These are phyloP conservation scores for Gastracanthus pulcherrimus DNA, from an alignment of 2,888 invertebrate genomes.

Conservation along the genomic window DNA sequence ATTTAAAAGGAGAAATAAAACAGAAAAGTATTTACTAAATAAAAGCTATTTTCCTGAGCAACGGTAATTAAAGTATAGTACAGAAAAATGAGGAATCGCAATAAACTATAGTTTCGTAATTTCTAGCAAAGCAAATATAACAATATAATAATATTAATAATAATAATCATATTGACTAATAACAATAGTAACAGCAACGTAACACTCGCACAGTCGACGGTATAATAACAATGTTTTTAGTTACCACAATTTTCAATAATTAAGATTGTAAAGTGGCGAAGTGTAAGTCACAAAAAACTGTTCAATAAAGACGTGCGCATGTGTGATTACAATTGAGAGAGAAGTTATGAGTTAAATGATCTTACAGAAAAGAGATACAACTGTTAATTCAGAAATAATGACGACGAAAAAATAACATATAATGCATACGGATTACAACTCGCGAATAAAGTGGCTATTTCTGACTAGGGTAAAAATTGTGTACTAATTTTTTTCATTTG, in stretches of 20 bases:
- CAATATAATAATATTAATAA: constrained; percentile 49
- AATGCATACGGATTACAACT: constrained; percentile 34
- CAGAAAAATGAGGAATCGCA: constrained; percentile 48
- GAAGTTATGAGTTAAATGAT: constrained; percentile 44
- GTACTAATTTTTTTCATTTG: constrained; percentile 58
- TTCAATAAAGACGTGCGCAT: constrained; percentile 51
- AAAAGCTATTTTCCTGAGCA: constrained; percentile 29
- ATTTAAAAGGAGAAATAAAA: constrained; percentile 25
- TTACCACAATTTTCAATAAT: constrained; percentile 46
- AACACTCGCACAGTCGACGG: constrained; percentile 61
- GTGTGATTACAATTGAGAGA: constrained; percentile 51
- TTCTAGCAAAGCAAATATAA: constrained; percentile 54
- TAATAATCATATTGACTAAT: constrained; percentile 59
- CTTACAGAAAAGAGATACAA: constrained; percentile 47
- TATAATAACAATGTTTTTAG: constrained; percentile 59
- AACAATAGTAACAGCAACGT: constrained; percentile 62
- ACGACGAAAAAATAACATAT: constrained; percentile 50
- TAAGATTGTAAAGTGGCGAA: constrained; percentile 39
- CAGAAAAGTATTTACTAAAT: background rate
- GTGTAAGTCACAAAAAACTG: constrained; percentile 53
- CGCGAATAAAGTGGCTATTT: constrained; percentile 37
- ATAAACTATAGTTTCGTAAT: constrained; percentile 33
- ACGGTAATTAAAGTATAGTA: constrained; percentile 24
- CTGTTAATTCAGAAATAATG: constrained; percentile 50
- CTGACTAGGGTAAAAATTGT: constrained; percentile 56